Evolutionary conservation across 2,888 invertebrate genomes (phyloP).

Genomic region (Morpho achilles): DNA sequence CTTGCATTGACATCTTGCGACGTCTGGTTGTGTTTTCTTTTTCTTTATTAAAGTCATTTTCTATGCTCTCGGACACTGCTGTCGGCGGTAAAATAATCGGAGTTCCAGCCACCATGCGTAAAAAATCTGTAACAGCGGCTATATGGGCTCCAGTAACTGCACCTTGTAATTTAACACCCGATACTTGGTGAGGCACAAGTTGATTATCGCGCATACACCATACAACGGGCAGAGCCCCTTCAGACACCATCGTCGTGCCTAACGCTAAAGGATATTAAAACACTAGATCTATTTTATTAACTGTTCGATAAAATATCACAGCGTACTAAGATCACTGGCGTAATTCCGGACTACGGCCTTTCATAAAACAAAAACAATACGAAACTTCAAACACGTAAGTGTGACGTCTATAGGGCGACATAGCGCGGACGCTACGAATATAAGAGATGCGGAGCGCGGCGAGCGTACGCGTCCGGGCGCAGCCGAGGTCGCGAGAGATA

Average conservation of each 20-base stretch:
- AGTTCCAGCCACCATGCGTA: conserved; percentile 82
- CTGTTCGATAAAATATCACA: conserved; percentile 27
- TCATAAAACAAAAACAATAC: conserved; percentile 52
- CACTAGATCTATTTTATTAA: conserved; percentile 15
- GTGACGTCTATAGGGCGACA: conserved; percentile 58
- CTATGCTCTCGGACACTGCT: conserved; percentile 58
- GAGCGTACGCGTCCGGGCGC: conserved; percentile 73
- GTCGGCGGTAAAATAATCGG: conserved; percentile 79
- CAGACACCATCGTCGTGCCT: conserved; percentile 78
- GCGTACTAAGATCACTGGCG: conserved; percentile 44
- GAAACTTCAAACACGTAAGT: conserved; percentile 54
- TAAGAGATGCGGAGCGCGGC: conserved; percentile 55
- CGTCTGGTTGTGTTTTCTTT: conserved; percentile 62
- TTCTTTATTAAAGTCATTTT: conserved; percentile 67
- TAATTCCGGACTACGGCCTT: conserved; percentile 59
- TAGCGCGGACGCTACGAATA: conserved; percentile 60
- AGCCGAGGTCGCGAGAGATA: conserved; percentile 78
- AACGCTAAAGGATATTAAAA: conserved; percentile 16
- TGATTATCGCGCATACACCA: conserved; percentile 84
- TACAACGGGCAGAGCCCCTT: conserved; percentile 81
- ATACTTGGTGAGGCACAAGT: conserved; percentile 83
- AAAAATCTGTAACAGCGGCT: conserved; percentile 82
- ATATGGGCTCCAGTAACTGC: conserved; percentile 82
- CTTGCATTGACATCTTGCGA: conserved; percentile 76
- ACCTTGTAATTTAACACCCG: conserved; percentile 83